Evolutionary conservation across 2,888 invertebrate genomes (phyloP), one percentile per base, ranked within the genome.

Genomic region (Platypus cylindrus): DNA sequence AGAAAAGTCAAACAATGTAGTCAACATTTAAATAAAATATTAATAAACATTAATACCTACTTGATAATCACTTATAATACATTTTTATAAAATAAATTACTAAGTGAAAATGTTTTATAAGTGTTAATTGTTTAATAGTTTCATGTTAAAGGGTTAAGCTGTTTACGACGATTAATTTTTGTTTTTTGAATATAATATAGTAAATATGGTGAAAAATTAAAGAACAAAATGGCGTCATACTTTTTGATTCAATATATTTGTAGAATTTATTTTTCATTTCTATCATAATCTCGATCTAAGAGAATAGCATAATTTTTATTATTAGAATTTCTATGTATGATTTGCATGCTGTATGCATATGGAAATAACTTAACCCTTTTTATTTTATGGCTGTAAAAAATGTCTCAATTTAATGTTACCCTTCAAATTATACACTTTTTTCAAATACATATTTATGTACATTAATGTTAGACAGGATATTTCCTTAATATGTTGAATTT

Each of bases 391-490:
- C 47, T 48, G 49, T 49, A 51, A 52, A 45, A n/a, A 41, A 50
- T 46, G 50, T 50, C 48, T 47, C 47, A 51, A 48, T 50, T 50
- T 54, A 53, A 56, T 55, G 59, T 61, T 60, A 59, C 60, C 60
- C 57, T 30, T 25, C 28, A 8, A 3, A 27, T 13, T 9, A 12
- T 27, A 27, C 14, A 27, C 4, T 27, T 27, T 27, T 24, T 24
- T 12, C 4, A n/a, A 4, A 24, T 24, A 11, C 12, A 7, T 7
- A 11, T 24, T 24, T 24, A 24, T 5, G 4, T 7, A 24, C 12
- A 11, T 24, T 24, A 3, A n/a, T 11, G 3, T 24, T 24, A 24
- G n/a, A 11, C 12, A 24, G n/a, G 24, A 11, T 5, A 9, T 20
- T 20, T 20, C 20, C 20, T 24, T 24, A 7, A 24, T 24, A 11